Base-by-base conservation (phyloP, 2,888 invertebrate genomes). In the Sesamia inferens region DNA sequence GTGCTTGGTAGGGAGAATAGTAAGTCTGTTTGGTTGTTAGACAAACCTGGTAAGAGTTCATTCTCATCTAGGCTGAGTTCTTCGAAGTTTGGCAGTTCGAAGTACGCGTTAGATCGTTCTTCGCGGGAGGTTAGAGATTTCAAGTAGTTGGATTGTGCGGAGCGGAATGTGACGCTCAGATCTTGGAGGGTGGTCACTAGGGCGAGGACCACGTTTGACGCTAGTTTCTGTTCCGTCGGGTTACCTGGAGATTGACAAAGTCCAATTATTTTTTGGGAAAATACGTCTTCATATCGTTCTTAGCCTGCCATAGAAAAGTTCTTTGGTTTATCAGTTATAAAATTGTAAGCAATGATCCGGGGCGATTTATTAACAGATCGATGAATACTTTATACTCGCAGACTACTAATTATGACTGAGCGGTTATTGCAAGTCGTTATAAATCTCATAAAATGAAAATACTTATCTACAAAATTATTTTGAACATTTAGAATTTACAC, bases 181-280 rank as follows among this genome's bases (percentile, higher is more conserved):
- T 99, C 99, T 94, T 99, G 99, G 8, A 99, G 95, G 1, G 98
- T 97, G n/a, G 98, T 96, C 0, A 99, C 98, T 62, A 99, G 96
- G 5, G 99, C 98, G 75, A 98, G 96, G 0, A 99, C 97, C 2
- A 99, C 99, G 94, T 99, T 99, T 61, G 96, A 94, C 0, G 98
- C 98, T 63, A 99, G 93, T 81, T 97, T 97, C 87, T 97, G 97
- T 91, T 99, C 99, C 70, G 97, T 97, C 88, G 96, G 95, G 82
- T 96, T 97, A 66, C 97, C 96, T 98, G 97, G 47, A 97, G 97
- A 57, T 13, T 24, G 2, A 44, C 31, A 19, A 24, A 58, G 10
- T 54, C n/a, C 51, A 5, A 54, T 54, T 5, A 54, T 5, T n/a
- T 54, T 51, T 54, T n/a, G n/a, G n/a, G 51, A 54, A 10, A n/a